Conservation (phyloP, 2,113 vertebrate species). For the Archilochus colubris region DNA sequence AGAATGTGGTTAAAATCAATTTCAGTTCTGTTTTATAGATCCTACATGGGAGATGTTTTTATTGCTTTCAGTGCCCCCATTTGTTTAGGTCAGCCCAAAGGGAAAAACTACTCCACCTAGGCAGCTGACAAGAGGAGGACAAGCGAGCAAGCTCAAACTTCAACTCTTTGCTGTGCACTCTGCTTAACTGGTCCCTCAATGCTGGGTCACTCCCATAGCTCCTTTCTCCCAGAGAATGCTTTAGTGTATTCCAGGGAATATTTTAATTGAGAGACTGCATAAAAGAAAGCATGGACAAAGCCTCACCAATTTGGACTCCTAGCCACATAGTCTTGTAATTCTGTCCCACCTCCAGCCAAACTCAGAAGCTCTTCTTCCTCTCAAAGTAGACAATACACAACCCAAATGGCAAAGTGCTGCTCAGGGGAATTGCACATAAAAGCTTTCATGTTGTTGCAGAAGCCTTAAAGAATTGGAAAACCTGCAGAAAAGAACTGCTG, state of each 20-base stretch:
- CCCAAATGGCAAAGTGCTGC: neutral
- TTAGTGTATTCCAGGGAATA: neutral
- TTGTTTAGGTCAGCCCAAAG: neutral
- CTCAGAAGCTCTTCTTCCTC: neutral
- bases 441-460: neutral
- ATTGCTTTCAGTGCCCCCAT: neutral
- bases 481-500: neutral
- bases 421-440: neutral
- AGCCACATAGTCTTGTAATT: neutral
- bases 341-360: neutral
- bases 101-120: neutral
- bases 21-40: neutral
- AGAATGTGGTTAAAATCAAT: slow-evolving; percentile 1
- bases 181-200: neutral
- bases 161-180: fast-evolving
- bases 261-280: neutral
- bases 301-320: neutral
- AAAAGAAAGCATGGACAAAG: neutral
- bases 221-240: neutral
- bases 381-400: neutral
- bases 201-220: neutral
- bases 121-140: neutral
- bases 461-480: neutral
- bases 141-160: neutral
- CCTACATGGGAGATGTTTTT: neutral